Percentiles rank a stretch among this genome's conserved stretches.
These are phyloP conservation scores for Nomada fabriciana DNA, from an alignment of 2,888 invertebrate genomes.

Conservation along the genomic window DNA sequence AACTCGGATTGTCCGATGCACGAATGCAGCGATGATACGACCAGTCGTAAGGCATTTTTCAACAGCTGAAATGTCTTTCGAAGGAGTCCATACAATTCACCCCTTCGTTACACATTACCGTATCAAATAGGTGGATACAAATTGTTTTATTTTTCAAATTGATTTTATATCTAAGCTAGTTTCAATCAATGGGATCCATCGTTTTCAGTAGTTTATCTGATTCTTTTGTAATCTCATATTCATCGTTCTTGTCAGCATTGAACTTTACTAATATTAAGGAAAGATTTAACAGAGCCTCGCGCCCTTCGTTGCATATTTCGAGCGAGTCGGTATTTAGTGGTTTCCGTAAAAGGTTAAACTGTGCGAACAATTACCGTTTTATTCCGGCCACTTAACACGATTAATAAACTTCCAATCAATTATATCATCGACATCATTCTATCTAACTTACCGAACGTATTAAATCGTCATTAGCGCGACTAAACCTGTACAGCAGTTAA, in stretches of 20 bases:
- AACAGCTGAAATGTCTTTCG: slow-evolving; percentile 32
- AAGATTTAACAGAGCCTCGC: slow-evolving; percentile 23
- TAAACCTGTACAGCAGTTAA: slow-evolving; percentile 70
- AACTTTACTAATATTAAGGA: slow-evolving; percentile 31
- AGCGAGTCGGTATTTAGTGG: slow-evolving; percentile 9
- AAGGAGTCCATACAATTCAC: slow-evolving; percentile 16
- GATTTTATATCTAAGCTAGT: slow-evolving; percentile 22
- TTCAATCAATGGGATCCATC: slow-evolving; percentile 9
- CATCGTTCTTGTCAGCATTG: neutral
- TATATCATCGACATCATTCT: slow-evolving; percentile 37
- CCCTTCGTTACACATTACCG: neutral
- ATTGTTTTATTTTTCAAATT: slow-evolving; percentile 14
- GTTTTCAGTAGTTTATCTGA: neutral
- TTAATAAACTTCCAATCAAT: slow-evolving; percentile 32
- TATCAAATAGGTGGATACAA: slow-evolving; percentile 45
- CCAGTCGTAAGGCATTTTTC: slow-evolving; percentile 61
- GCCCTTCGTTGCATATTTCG: slow-evolving; percentile 46
- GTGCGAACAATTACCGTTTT: slow-evolving; percentile 22
- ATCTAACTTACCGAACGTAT: slow-evolving; percentile 53
- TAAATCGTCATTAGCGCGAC: slow-evolving; percentile 60
- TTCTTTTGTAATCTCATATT: slow-evolving; percentile 1
- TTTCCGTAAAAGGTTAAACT: slow-evolving; percentile 13
- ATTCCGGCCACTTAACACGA: slow-evolving; percentile 26
- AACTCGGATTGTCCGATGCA: slow-evolving; percentile 61
- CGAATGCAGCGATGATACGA: slow-evolving; percentile 59